Conservation (phyloP, 2,113 vertebrate genomes). For the Atrichornis clamosus region DNA sequence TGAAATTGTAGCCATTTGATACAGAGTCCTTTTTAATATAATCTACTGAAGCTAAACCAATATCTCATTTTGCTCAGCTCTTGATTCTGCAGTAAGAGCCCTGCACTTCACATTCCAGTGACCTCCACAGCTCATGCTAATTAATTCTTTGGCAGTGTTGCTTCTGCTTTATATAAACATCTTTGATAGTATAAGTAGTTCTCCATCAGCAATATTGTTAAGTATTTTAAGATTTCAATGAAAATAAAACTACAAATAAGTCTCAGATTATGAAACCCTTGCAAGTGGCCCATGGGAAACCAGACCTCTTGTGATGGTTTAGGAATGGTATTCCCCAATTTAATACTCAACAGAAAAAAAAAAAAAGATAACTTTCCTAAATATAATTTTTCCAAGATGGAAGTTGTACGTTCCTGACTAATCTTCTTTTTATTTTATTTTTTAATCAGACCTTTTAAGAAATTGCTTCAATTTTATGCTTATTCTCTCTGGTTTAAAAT, state of each 20-base stretch:
- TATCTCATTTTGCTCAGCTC: conserved; percentile 8
- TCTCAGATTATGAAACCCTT: not conserved
- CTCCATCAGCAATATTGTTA: not conserved
- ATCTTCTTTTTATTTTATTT: not conserved
- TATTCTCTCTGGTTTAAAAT: not conserved
- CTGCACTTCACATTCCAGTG: conserved; percentile 30
- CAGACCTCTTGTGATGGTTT: not conserved
- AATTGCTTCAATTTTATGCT: not conserved
- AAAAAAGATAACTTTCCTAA: not conserved
- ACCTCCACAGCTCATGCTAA: not conserved
- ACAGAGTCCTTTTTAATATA: not conserved
- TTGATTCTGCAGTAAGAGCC: not conserved
- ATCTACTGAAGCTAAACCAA: not conserved
- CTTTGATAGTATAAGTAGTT: conserved; percentile 2
- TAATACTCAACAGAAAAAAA: not conserved
- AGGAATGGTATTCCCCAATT: not conserved
- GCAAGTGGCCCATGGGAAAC: not conserved
- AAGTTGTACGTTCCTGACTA: not conserved
- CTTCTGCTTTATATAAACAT: conserved; percentile 36
- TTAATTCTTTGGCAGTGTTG: conserved; percentile 41
- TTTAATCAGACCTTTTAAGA: not conserved
- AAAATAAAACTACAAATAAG: conserved; percentile 1
- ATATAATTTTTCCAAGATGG: not conserved
- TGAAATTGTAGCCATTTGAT: conserved; percentile 16
- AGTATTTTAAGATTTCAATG: not conserved